These are phyloP conservation scores for Thrips palmi DNA, from an alignment of 1,140 invertebrate species.

Conservation along the genomic window DNA sequence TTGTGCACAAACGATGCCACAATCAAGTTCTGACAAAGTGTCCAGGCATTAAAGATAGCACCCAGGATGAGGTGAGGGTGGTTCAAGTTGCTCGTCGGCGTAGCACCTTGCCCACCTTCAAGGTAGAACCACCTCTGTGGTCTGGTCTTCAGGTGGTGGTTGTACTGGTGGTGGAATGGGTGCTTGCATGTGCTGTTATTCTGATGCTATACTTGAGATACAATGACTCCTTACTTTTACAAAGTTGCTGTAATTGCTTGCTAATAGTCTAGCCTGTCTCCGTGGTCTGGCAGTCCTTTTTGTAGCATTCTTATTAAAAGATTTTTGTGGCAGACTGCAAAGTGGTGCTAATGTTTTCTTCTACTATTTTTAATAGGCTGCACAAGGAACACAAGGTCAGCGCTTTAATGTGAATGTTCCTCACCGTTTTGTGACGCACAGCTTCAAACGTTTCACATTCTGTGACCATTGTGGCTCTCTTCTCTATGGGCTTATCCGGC, in stretches of 20 bases:
- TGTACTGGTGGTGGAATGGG: too few relatives aligned
- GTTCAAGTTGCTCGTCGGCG: too few relatives aligned
- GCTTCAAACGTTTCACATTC: conserved; percentile 94
- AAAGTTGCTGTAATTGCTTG: too few relatives aligned
- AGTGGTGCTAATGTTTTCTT: conserved; percentile 1
- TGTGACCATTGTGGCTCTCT: conserved; percentile 98
- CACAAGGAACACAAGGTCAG: conserved; percentile 36
- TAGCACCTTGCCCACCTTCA: too few relatives aligned
- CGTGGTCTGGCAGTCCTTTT: neutral
- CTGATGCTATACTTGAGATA: too few relatives aligned
- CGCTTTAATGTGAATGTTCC: conserved; percentile 97
- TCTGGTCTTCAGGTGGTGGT: too few relatives aligned
- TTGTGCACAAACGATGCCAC: conserved; percentile 95
- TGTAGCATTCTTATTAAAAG: conserved; percentile 7
- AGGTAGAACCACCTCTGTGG: too few relatives aligned
- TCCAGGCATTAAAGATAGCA: conserved; percentile 68
- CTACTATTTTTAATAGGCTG: conserved; percentile 23
- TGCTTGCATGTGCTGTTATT: too few relatives aligned
- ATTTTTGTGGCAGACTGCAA: conserved; percentile 5
- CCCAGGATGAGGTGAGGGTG: conserved; percentile 47
- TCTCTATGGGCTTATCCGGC: conserved; percentile 88
- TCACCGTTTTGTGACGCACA: conserved; percentile 84
- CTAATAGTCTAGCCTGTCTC: too few relatives aligned
- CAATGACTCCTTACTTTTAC: too few relatives aligned
- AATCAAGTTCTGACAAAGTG: conserved; percentile 84